Percentiles rank a stretch among this genome's conserved stretches.
phyloP scores from a whole-genome alignment of 1,140 invertebrate species.

The Drosophila watanabei region DNA sequence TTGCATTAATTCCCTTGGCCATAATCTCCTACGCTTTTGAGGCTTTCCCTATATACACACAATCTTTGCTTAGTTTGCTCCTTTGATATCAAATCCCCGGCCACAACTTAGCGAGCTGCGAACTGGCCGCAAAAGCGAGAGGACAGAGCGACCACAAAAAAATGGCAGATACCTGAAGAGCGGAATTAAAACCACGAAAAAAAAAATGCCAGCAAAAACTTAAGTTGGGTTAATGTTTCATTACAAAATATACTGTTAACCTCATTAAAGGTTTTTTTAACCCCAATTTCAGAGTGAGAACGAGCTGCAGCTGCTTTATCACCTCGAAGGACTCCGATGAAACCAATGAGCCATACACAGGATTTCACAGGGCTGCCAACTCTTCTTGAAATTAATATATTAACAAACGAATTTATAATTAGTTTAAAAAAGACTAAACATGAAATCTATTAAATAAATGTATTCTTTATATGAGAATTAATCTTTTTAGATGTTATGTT shows the following conservation, averaged over 20 bases:
- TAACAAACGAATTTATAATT: too few relatives aligned
- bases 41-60: conserved; percentile 32
- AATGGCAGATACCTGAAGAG: conserved; percentile 21
- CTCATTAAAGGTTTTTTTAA: conserved; percentile 59
- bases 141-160: conserved; percentile 26
- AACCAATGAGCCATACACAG: neutral
- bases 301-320: conserved; percentile 48
- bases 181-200: conserved; percentile 14
- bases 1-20: conserved; percentile 17
- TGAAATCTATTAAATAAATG: too few relatives aligned
- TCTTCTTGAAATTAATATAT: too few relatives aligned
- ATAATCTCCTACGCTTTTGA: conserved; percentile 20
- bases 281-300: conserved; percentile 34
- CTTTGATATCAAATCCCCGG: conserved; percentile 60
- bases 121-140: conserved; percentile 51
- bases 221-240: conserved; percentile 66
- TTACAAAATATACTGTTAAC: conserved; percentile 65
- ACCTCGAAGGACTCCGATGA: conserved; percentile 28
- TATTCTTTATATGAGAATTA: too few relatives aligned
- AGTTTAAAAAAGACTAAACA: too few relatives aligned
- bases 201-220: conserved; percentile 36
- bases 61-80: conserved; percentile 25
- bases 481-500: too few relatives aligned
- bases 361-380: neutral
- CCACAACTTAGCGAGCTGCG: conserved; percentile 58